Conservation (phyloP, 2,888 invertebrate genomes). For the Rhabditophanes sp. region DNA sequence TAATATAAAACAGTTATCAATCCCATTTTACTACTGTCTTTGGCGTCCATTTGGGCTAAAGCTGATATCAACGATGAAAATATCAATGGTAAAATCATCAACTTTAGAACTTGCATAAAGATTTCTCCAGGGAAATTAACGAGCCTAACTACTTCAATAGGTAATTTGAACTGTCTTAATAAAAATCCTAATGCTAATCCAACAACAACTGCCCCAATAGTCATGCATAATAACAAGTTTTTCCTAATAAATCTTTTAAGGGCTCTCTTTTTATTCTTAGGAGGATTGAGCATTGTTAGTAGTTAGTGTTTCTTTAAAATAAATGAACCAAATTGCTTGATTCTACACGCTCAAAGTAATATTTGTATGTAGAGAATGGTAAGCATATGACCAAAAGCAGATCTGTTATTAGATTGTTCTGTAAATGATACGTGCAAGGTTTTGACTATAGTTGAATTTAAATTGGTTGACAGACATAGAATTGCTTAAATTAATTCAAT, state of each 20-base stretch:
- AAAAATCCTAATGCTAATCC: slow-evolving; percentile 50
- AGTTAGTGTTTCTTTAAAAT: no score
- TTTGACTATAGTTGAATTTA: no score
- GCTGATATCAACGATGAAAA: slow-evolving; percentile 64
- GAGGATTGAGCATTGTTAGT: no score
- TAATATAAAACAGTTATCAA: slow-evolving; percentile 54
- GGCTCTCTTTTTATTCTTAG: no score
- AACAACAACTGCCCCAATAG: slow-evolving; percentile 60
- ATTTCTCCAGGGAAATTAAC: slow-evolving; percentile 77
- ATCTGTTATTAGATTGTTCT: no score
- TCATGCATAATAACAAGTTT: slow-evolving; percentile 62
- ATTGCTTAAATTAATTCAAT: no score
- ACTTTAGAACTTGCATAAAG: slow-evolving; percentile 70
- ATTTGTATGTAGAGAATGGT: no score
- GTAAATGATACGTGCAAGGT: no score
- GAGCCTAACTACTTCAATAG: slow-evolving; percentile 49
- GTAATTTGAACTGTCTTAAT: slow-evolving; percentile 52
- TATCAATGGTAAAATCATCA: slow-evolving; percentile 73
- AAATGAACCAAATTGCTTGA: no score
- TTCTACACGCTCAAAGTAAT: no score
- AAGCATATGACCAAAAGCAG: no score
- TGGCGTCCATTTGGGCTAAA: slow-evolving; percentile 42
- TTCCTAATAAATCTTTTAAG: slow-evolving; percentile 47
- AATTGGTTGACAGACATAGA: no score
- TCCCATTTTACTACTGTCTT: slow-evolving; percentile 50